Percentiles rank a stretch among this genome's conserved stretches.
Evolutionary conservation across 1,140 invertebrate species (phyloP).

Genomic region (Zaprionus kolodkinae): DNA sequence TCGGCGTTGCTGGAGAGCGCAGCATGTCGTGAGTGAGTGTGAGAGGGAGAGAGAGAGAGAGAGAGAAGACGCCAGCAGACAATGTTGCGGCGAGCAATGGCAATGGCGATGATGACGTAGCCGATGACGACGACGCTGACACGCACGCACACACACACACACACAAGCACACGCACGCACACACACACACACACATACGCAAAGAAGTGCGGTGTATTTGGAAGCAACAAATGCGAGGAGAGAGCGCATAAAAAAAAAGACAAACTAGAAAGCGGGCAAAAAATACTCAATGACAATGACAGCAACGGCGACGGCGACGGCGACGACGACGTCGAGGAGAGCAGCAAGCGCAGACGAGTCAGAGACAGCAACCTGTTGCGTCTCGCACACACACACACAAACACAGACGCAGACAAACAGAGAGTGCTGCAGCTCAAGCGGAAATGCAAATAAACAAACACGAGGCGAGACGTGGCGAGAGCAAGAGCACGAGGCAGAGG

Average conservation of each 20-base stretch:
- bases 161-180: slow-evolving; percentile 59
- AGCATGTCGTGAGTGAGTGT: slow-evolving; percentile 17
- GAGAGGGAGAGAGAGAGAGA: slow-evolving; percentile 52
- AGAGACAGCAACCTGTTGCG: slow-evolving; percentile 77
- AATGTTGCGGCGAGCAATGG: slow-evolving; percentile 31
- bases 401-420: slow-evolving; percentile 17
- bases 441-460: slow-evolving; percentile 83
- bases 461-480: slow-evolving; percentile 50
- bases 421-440: slow-evolving; percentile 75
- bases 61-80: slow-evolving; percentile 60
- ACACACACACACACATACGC: slow-evolving; percentile 24
- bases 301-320: slow-evolving; percentile 15
- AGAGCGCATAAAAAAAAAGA: slow-evolving; percentile 60
- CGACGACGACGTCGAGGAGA: slow-evolving; percentile 26
- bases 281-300: slow-evolving; percentile 72
- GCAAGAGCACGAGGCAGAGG: slow-evolving; percentile 40
- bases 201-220: slow-evolving; percentile 62
- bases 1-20: slow-evolving; percentile 35
- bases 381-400: slow-evolving; percentile 35
- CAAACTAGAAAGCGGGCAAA: slow-evolving; percentile 76
- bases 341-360: slow-evolving; percentile 47
- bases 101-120: slow-evolving; percentile 13
- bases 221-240: slow-evolving; percentile 59
- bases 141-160: slow-evolving; percentile 35
- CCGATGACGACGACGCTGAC: slow-evolving; percentile 19